phyloP scores from a whole-genome alignment of 2,113 vertebrate species.

The Spea multiplicata region DNA sequence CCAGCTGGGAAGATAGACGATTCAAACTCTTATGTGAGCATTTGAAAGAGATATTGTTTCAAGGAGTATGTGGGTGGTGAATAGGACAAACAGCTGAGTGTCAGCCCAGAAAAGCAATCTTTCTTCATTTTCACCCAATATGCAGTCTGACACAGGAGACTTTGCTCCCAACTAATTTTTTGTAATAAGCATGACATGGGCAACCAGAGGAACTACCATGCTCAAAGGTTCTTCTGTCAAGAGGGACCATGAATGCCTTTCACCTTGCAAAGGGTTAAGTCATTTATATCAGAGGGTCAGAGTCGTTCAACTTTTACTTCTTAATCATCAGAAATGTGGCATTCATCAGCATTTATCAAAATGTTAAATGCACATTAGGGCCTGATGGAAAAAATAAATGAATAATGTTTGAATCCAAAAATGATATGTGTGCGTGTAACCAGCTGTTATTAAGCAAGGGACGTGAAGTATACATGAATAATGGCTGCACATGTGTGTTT shows the following conservation, averaged over 20 bases:
- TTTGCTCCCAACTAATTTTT: constrained; percentile 61
- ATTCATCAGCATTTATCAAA: constrained; percentile 51
- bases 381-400: constrained; percentile 66
- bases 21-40: constrained; percentile 65
- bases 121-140: constrained; percentile 55
- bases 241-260: constrained; percentile 62
- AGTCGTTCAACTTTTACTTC: constrained; percentile 23
- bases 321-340: constrained; percentile 55
- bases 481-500: constrained; percentile 65
- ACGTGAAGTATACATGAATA: constrained; percentile 62
- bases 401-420: constrained; percentile 56
- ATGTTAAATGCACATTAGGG: constrained; percentile 63
- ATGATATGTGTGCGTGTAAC: constrained; percentile 54
- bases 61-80: constrained; percentile 65
- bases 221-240: constrained; percentile 66
- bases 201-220: constrained; percentile 69
- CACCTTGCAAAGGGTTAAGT: constrained; percentile 39
- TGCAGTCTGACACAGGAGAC: constrained; percentile 67
- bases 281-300: constrained; percentile 62
- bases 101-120: constrained; percentile 63
- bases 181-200: constrained; percentile 62
- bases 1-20: constrained; percentile 64
- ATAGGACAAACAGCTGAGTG: constrained; percentile 67
- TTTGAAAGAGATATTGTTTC: constrained; percentile 72
- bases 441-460: constrained; percentile 70